Conservation (phyloP, 2,888 invertebrate species). For the Drosophila neutralis region DNA sequence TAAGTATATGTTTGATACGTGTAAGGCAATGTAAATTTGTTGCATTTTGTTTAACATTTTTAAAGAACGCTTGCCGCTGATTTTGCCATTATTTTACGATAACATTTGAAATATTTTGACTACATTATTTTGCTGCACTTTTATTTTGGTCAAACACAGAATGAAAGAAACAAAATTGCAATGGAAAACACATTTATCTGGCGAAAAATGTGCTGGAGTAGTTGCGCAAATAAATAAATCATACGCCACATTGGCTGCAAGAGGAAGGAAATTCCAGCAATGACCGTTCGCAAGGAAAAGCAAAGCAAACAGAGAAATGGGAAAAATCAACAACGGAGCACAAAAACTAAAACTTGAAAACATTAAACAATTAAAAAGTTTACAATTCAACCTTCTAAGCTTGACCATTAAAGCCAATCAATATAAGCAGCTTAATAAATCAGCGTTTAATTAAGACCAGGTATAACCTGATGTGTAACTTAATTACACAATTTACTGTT, state of each 20-base stretch:
- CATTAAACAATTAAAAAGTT: constrained; percentile 78
- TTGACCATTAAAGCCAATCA: constrained; percentile 30
- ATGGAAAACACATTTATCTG: background rate
- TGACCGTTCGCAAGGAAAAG: background rate
- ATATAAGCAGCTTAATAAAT: constrained; percentile 27
- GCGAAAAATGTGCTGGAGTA: background rate
- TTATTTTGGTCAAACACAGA: background rate
- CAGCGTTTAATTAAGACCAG: constrained; percentile 24
- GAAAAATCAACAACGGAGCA: constrained; percentile 26
- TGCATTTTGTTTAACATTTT: background rate
- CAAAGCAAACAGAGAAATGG: constrained; percentile 28
- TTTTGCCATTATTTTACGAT: background rate
- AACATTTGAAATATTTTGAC: background rate
- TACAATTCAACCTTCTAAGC: constrained; percentile 5
- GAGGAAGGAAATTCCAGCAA: constrained; percentile 12
- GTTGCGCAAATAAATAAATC: constrained; percentile 2
- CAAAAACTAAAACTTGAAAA: constrained; percentile 60
- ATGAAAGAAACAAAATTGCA: background rate
- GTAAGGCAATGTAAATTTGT: background rate
- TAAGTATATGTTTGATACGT: background rate
- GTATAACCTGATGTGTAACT: background rate
- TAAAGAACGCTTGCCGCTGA: background rate
- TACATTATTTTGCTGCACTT: background rate
- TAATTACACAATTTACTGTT: background rate
- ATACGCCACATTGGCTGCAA: constrained; percentile 8